These are phyloP conservation scores for Morbakka virulenta DNA, from an alignment of 30 jellyfish, hydroid and myxozoan species.

Conservation along the genomic window DNA sequence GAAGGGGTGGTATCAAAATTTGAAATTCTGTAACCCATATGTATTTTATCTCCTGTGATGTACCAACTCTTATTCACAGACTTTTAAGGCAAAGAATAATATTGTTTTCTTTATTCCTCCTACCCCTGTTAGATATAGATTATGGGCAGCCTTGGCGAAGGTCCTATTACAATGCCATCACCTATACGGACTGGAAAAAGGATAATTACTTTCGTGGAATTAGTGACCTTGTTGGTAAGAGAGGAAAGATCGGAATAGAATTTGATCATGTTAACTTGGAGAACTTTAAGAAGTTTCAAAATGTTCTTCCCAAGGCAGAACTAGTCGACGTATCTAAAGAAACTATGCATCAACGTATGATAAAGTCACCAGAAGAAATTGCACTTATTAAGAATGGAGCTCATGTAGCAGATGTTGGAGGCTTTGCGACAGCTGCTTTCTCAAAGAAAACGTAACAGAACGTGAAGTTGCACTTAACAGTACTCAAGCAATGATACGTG, in stretches of 20 bases:
- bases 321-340: constrained; percentile 56
- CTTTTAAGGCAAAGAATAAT: no score
- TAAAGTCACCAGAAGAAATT: constrained; percentile 80
- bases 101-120: no score
- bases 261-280: constrained; percentile 58
- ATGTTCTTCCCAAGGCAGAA: constrained; percentile 69
- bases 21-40: no score
- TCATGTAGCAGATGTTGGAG: constrained; percentile 84
- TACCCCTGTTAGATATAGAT: constrained; percentile 53
- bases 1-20: no score
- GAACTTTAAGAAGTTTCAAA: constrained; percentile 48
- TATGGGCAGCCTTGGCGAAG: constrained; percentile 95
- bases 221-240: constrained; percentile 62
- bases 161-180: constrained; percentile 61
- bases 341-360: constrained; percentile 69
- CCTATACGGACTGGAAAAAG: constrained; percentile 90
- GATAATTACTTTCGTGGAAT: constrained; percentile 72
- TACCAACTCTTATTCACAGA: no score
- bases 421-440: constrained; percentile 52
- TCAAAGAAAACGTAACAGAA: constrained; percentile 71
- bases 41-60: no score
- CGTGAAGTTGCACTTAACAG: constrained; percentile 71
- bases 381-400: constrained; percentile 78
- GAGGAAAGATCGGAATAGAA: constrained; percentile 62
- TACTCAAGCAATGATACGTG: constrained; percentile 77